Evolutionary conservation across 2,797 vertebrate species (phyloP).

Genomic region (Neosalanx taihuensis): DNA sequence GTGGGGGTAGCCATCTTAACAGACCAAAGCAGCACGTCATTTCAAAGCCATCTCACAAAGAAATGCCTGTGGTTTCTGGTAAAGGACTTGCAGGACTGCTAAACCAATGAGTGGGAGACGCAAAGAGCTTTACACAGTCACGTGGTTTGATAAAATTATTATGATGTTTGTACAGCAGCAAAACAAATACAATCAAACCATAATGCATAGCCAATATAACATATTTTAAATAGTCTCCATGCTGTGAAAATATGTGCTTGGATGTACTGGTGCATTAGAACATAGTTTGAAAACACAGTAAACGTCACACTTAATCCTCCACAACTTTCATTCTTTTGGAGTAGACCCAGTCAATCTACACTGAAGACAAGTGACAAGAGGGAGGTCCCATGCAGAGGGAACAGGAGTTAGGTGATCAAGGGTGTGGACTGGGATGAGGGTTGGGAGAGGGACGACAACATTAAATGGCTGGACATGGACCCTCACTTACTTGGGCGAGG

Average conservation of each 20-base stretch:
- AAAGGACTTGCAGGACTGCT: conserved; percentile 15
- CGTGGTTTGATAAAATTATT: conserved; percentile 35
- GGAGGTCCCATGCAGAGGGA: conserved; percentile 51
- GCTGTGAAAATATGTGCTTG: too few relatives aligned
- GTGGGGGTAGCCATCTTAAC: conserved; percentile 36
- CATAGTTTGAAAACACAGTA: too few relatives aligned
- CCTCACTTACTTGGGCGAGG: conserved; percentile 75
- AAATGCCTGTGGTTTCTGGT: conserved; percentile 37
- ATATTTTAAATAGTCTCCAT: too few relatives aligned
- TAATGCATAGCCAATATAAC: too few relatives aligned
- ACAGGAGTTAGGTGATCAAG: conserved; percentile 32
- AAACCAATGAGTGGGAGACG: conserved; percentile 10
- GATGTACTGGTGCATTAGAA: too few relatives aligned
- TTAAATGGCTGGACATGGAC: conserved; percentile 47
- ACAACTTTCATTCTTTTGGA: neutral
- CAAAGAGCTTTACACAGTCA: conserved; percentile 11
- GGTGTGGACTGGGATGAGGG: conserved; percentile 25
- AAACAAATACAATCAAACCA: too few relatives aligned
- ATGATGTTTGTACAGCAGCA: too few relatives aligned
- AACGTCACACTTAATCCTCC: neutral
- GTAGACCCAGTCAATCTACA: neutral
- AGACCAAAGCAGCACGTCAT: conserved; percentile 32
- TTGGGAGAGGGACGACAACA: neutral
- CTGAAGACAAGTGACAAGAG: conserved; percentile 26
- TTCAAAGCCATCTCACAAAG: conserved; percentile 45